Percentiles rank a stretch among this genome's conserved stretches.
Conservation (phyloP, 2,113 vertebrate species). For the Chascanopsetta lugubris region DNA sequence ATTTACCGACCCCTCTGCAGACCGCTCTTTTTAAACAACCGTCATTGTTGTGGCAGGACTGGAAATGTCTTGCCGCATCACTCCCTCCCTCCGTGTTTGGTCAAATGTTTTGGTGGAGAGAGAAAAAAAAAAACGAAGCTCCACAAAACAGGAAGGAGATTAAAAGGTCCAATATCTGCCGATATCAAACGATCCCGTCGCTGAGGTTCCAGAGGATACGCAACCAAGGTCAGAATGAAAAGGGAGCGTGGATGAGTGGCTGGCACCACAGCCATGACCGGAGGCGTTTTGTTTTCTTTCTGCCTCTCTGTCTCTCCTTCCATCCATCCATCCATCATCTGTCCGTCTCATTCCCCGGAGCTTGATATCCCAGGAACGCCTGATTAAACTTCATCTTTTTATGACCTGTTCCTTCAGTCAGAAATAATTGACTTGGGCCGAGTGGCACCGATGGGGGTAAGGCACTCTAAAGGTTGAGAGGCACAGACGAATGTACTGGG, state of each 20-base stretch:
- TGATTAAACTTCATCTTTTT: neutral
- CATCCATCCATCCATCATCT: neutral
- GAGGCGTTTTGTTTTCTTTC: neutral
- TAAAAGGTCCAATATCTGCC: too few species aligned
- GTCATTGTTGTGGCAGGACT: neutral
- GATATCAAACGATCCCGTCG: too few species aligned
- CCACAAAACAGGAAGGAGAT: neutral
- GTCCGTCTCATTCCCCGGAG: neutral
- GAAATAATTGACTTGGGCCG: neutral
- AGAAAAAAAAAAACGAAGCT: neutral
- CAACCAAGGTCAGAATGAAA: too few species aligned
- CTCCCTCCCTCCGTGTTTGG: neutral
- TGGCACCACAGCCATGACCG: too few species aligned
- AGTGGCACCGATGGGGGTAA: neutral
- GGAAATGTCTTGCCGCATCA: conserved; percentile 2
- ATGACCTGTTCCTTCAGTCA: neutral
- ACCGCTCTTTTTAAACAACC: neutral
- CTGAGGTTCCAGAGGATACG: too few species aligned
- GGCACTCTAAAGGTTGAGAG: neutral
- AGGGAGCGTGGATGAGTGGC: too few species aligned
- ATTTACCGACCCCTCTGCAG: conserved; percentile 18
- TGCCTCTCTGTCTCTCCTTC: neutral
- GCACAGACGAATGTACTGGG: neutral
- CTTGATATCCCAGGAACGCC: neutral
- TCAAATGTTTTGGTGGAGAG: conserved; percentile 7